Base-by-base conservation (phyloP, 1,140 invertebrate species). In the Leptopilina boulardi region DNA sequence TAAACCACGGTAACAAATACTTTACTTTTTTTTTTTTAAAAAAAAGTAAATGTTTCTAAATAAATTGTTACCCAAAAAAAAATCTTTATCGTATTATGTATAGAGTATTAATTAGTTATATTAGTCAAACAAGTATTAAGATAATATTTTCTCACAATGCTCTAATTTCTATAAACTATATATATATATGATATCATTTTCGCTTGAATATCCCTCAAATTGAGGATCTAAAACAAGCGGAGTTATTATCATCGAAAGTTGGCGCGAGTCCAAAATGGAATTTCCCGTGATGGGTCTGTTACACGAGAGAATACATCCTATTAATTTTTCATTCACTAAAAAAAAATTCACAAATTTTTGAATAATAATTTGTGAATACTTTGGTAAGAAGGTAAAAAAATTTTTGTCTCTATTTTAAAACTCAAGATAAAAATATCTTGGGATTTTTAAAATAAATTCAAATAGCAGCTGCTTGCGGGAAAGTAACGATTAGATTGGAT, bases 251-350 rank as follows among this genome's bases (percentile, higher is more conserved):
- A 23, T 15, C 10, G 23, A 26, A 59, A 26, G 9, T 59, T 59
- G 56, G 56, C 56, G 2, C 13, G 6, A 8, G 56, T 26, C 56
- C 56, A 59, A 59, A 21, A 13, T 23, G 19, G 56, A 26, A 26
- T 59, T 11, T 5, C 56, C 23, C 21, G 21, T 59, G 56, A 59
- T 26, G 23, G 56, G 56, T 59, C 56, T 59, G 19, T 59, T 59
- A 59, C 56, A 59, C 56, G 56, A 26, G 56, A 59, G 56, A 59
- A 59, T 59, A 26, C 56, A 26, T 26, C 56, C 56, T 26, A 59
- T 59, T 59, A 59, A 59, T 26, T 59, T 59, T 59, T 26, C 11
- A 59, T 59, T 26, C 21, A 26, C 19, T 59, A 13, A 13, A 21
- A 59, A 26, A 3, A 5, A 30, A 30, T 3, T 2, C 26, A 30